A percentile compares a stretch with the other conserved stretches of the same genome.
Conservation (phyloP, 92 coral and sea anemone species). For the Zoanthus sansibaricus region DNA sequence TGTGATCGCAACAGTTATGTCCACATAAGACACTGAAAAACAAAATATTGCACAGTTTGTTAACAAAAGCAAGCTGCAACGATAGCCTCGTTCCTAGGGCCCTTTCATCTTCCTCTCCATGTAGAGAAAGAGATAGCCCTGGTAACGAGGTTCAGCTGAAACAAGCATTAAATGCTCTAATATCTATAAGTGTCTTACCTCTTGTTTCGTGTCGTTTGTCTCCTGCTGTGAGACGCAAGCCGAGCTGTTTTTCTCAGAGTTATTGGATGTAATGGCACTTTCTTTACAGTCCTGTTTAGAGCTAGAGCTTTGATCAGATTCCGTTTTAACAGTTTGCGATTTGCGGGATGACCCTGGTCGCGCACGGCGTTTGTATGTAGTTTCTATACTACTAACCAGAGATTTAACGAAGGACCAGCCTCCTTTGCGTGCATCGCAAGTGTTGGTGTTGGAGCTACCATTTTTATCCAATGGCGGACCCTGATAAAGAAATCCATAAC, state of each 20-base stretch:
- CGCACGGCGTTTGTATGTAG: slow-evolving; percentile 24
- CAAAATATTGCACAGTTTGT: background rate
- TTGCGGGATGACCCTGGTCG: slow-evolving; percentile 14
- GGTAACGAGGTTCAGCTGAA: too few relatives aligned
- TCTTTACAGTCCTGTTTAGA: background rate
- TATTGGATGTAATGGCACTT: background rate
- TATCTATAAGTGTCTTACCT: too few relatives aligned
- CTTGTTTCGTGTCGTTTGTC: too few relatives aligned
- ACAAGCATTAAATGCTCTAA: too few relatives aligned
- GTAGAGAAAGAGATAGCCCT: too few relatives aligned
- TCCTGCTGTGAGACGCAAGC: too few relatives aligned
- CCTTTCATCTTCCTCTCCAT: too few relatives aligned
- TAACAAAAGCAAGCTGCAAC: too few relatives aligned
- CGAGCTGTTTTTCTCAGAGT: background rate
- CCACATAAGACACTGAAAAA: background rate
- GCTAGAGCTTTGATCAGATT: background rate
- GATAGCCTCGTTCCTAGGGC: too few relatives aligned
- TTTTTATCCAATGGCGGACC: slow-evolving; percentile 21
- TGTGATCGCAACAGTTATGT: too few relatives aligned
- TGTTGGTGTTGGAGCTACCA: background rate
- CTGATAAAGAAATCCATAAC: slow-evolving; percentile 30
- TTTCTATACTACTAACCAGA: slow-evolving; percentile 44
- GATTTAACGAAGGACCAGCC: slow-evolving; percentile 34
- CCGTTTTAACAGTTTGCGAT: background rate
- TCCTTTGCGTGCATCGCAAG: background rate